These are phyloP conservation scores for Azemiops feae DNA, from an alignment of 2,113 vertebrate species.

Conservation along the genomic window DNA sequence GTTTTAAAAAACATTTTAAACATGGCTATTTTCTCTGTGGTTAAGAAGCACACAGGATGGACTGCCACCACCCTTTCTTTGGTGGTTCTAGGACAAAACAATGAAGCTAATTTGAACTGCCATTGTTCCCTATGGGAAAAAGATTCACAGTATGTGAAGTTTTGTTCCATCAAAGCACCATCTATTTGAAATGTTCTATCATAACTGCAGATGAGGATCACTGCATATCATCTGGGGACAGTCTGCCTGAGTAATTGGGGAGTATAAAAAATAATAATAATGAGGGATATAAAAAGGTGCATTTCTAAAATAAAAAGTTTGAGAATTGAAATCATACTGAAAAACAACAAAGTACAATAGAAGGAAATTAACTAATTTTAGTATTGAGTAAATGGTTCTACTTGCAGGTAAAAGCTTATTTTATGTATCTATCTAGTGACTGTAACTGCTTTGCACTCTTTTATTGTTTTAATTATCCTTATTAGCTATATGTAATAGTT, in stretches of 20 bases:
- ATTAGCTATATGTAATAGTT: neutral
- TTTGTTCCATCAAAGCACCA: neutral
- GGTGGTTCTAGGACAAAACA: neutral
- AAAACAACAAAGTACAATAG: neutral
- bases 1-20: neutral
- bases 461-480: neutral
- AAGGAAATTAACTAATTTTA: neutral
- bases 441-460: neutral
- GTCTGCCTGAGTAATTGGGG: neutral
- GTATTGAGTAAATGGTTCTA: neutral
- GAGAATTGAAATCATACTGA: neutral
- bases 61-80: neutral
- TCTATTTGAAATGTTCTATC: neutral
- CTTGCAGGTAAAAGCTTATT: neutral
- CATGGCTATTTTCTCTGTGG: neutral
- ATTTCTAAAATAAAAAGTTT: neutral
- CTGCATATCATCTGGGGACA: neutral
- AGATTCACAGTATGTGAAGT: neutral
- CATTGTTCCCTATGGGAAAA: neutral
- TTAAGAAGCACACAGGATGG: neutral
- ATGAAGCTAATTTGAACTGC: neutral
- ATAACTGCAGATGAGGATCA: neutral
- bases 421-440: neutral
- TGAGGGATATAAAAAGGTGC: neutral
- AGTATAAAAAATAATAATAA: neutral